These are phyloP conservation scores for Melanocharis versteri DNA, from an alignment of 2,113 vertebrate species.

Conservation along the genomic window DNA sequence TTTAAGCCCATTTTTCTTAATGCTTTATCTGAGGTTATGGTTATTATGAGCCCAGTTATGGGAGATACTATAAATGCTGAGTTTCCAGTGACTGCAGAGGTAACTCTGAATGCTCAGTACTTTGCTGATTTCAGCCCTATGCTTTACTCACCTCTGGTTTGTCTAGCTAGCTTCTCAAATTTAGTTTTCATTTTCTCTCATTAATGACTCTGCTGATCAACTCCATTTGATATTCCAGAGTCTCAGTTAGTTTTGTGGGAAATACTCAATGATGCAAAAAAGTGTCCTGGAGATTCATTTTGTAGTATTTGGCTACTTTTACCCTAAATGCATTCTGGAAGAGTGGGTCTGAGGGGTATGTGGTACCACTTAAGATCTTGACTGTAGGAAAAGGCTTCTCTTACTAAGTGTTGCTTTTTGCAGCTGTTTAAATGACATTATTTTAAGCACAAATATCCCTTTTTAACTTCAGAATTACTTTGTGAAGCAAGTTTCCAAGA, in stretches of 20 bases:
- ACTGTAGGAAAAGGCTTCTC: neutral
- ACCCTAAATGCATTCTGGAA: neutral
- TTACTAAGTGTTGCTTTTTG: constrained; percentile 17
- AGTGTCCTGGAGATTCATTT: neutral
- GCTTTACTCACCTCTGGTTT: neutral
- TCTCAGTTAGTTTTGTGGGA: neutral
- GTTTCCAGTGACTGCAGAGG: neutral
- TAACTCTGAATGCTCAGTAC: neutral
- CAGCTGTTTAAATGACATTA: neutral
- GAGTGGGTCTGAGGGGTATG: neutral
- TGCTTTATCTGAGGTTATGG: neutral
- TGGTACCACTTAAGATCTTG: neutral
- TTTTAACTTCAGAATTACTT: constrained; percentile 85
- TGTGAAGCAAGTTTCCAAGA: constrained; percentile 89
- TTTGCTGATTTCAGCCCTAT: neutral
- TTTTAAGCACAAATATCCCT: constrained; percentile 51
- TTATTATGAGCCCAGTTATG: neutral
- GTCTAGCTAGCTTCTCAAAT: neutral
- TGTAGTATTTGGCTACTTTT: neutral
- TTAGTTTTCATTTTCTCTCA: neutral
- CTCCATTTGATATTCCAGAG: neutral
- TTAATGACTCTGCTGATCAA: neutral
- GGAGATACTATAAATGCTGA: neutral
- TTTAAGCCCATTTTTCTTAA: neutral
- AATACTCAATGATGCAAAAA: neutral